Conservation (phyloP, 2,797 vertebrate genomes). For the Enteromius viviparus region DNA sequence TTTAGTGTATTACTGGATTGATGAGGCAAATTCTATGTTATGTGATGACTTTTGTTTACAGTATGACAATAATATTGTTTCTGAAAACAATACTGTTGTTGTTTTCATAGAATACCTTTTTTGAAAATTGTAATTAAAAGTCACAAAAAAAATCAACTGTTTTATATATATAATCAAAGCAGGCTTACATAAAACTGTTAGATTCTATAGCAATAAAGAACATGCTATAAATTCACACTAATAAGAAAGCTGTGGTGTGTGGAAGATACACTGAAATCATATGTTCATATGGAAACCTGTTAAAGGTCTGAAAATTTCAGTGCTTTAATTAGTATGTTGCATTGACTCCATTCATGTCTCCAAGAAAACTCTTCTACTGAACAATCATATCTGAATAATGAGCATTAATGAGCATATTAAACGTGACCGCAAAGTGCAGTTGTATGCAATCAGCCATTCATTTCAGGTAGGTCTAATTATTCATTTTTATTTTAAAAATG, state of each 20-base stretch:
- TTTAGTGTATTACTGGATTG: not conserved
- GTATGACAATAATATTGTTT: not conserved
- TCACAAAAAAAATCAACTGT: not conserved
- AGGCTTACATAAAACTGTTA: no score
- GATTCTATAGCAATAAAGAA: not conserved
- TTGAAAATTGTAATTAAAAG: not conserved
- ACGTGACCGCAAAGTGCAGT: not conserved
- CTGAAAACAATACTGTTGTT: not conserved
- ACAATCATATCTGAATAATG: not conserved
- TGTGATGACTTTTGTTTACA: not conserved
- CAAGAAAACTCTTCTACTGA: not conserved
- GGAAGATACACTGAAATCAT: not conserved
- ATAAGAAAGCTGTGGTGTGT: not conserved
- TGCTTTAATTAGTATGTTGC: slow-evolving; percentile 54
- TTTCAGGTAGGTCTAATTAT: not conserved
- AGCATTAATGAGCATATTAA: no score
- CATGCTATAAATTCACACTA: not conserved
- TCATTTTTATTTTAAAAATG: no score
- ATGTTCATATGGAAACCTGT: slow-evolving; percentile 53
- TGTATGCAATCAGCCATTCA: not conserved
- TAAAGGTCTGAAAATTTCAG: slow-evolving; percentile 65
- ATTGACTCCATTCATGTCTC: not conserved
- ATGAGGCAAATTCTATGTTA: not conserved
- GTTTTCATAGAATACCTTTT: no score
- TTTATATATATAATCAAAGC: no score